Percentiles rank a stretch among this genome's conserved stretches.
Conservation (phyloP, 2,797 vertebrate species). For the Ambastaia sidthimunki region DNA sequence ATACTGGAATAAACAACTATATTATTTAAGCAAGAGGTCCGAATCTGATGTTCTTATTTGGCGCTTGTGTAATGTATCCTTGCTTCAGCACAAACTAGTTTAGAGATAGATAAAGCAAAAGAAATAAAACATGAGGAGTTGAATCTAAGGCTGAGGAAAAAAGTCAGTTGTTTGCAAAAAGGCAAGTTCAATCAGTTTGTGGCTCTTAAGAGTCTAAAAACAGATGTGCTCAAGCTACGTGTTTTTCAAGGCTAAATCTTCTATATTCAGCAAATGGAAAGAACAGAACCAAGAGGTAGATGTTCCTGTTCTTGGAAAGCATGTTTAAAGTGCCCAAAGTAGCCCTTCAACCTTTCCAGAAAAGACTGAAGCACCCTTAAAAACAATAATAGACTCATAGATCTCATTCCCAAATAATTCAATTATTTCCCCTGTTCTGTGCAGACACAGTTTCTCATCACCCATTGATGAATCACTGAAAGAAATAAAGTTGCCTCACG, state of each 20-base stretch:
- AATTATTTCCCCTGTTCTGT: slow-evolving; percentile 17
- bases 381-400: slow-evolving; percentile 50
- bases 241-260: slow-evolving; percentile 22
- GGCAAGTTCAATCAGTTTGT: background rate
- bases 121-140: background rate
- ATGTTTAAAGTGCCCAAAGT: slow-evolving; percentile 59
- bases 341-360: slow-evolving; percentile 63
- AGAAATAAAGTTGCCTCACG: slow-evolving; percentile 31
- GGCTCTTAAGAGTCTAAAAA: slow-evolving; percentile 8
- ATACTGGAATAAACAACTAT: background rate
- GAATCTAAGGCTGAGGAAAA: background rate
- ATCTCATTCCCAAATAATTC: slow-evolving; percentile 42
- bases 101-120: background rate
- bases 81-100: slow-evolving; percentile 9
- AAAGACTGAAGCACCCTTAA: slow-evolving; percentile 55
- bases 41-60: background rate
- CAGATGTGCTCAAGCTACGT: slow-evolving; percentile 29
- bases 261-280: slow-evolving; percentile 29
- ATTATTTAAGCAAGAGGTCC: background rate
- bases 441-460: slow-evolving; percentile 1
- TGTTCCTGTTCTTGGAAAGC: slow-evolving; percentile 53
- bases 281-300: slow-evolving; percentile 64
- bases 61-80: background rate
- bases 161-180: background rate
- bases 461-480: slow-evolving; percentile 2